Conservation (phyloP, 2,888 invertebrate species). For the Aphidius colemani region DNA sequence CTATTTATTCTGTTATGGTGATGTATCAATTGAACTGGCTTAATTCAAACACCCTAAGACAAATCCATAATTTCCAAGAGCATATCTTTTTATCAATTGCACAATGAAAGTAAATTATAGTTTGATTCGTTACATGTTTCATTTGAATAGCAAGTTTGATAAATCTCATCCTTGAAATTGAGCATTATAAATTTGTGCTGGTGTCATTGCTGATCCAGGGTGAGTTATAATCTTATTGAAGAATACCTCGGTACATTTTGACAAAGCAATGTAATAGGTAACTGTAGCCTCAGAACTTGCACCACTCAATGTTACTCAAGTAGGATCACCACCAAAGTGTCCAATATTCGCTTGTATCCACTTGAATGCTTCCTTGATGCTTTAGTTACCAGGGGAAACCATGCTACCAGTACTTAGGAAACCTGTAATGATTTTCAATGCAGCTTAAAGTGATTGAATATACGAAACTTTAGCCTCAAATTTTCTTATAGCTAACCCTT, state of each 20-base stretch:
- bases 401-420: conserved; percentile 49
- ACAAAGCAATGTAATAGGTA: conserved; percentile 43
- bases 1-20: too few relatives aligned
- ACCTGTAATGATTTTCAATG: conserved; percentile 36
- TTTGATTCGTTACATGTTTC: conserved; percentile 34
- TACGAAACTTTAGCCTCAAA: too few relatives aligned
- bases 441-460: neutral
- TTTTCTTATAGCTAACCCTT: neutral
- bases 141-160: conserved; percentile 37
- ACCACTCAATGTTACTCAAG: conserved; percentile 48
- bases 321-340: conserved; percentile 46
- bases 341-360: conserved; percentile 52
- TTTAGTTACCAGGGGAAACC: conserved; percentile 51
- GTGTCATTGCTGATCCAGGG: conserved; percentile 40
- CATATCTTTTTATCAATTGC: conserved; percentile 5
- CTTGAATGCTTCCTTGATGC: conserved; percentile 48
- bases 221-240: conserved; percentile 49
- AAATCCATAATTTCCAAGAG: too few relatives aligned
- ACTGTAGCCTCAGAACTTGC: conserved; percentile 44
- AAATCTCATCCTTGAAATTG: conserved; percentile 36
- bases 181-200: conserved; percentile 37
- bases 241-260: conserved; percentile 46
- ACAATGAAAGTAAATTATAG: conserved; percentile 22
- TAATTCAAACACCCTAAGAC: too few relatives aligned
- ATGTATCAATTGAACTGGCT: too few relatives aligned